Conservation (phyloP, 2,888 invertebrate species). For the Drosophila peninsularis region DNA sequence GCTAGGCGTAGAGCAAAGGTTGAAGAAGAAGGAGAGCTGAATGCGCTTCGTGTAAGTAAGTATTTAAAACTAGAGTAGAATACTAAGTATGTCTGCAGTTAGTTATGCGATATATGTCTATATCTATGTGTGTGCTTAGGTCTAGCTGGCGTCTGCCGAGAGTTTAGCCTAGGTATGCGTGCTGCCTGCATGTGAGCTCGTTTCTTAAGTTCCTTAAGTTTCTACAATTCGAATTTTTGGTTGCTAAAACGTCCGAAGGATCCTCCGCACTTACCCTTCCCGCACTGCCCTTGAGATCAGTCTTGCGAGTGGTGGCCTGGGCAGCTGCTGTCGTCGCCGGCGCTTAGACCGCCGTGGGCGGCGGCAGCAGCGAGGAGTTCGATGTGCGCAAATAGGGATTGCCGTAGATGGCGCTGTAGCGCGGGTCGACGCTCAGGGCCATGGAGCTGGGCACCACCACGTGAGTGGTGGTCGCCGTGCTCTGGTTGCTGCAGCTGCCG, state of each 20-base stretch:
- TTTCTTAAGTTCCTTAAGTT: conserved; percentile 29
- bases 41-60: background rate
- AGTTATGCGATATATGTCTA: conserved; percentile 6
- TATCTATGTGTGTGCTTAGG: conserved; percentile 6
- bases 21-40: background rate
- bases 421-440: conserved; percentile 88
- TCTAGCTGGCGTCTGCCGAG: conserved; percentile 15
- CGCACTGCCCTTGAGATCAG: conserved; percentile 64
- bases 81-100: conserved; percentile 40
- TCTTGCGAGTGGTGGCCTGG: conserved; percentile 51
- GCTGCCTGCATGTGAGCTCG: conserved; percentile 54
- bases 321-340: background rate
- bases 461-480: conserved; percentile 83
- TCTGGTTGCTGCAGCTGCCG: conserved; percentile 84
- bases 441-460: conserved; percentile 77
- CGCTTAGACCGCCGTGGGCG: conserved; percentile 86
- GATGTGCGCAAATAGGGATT: conserved; percentile 93
- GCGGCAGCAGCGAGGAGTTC: conserved; percentile 86
- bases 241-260: conserved; percentile 55
- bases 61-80: conserved; percentile 21
- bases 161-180: conserved; percentile 41
- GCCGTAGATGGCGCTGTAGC: conserved; percentile 95
- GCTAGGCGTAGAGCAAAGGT: conserved; percentile 4
- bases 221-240: conserved; percentile 66
- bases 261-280: conserved; percentile 24